These are phyloP conservation scores for Rana temporaria DNA, from an alignment of 2,113 vertebrate genomes.

Conservation along the genomic window DNA sequence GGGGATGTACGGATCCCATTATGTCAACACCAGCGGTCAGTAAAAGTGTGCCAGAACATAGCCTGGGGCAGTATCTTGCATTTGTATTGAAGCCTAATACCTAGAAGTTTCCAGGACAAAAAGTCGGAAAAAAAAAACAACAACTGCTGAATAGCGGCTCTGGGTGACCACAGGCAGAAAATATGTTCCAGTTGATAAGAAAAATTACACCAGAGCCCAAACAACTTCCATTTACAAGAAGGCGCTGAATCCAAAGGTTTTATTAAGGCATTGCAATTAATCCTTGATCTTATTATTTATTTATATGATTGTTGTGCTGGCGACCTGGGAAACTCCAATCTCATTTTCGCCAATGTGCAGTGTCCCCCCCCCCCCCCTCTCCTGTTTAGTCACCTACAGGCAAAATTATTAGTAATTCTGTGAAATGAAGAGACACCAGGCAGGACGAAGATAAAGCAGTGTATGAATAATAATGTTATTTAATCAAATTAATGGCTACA, in stretches of 20 bases:
- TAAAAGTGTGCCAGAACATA: too few relatives aligned
- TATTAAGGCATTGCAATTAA: constrained; percentile 64
- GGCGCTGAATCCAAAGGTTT: constrained; percentile 55
- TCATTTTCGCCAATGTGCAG: constrained; percentile 42
- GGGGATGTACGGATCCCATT: too few relatives aligned
- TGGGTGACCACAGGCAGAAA: constrained; percentile 65
- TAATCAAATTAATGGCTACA: constrained; percentile 54
- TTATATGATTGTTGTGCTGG: constrained; percentile 37
- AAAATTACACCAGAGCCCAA: constrained; percentile 61
- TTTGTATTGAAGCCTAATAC: not conserved
- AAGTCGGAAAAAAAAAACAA: constrained; percentile 53
- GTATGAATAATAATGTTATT: constrained; percentile 60
- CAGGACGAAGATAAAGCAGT: constrained; percentile 57
- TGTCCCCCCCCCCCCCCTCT: constrained; percentile 20
- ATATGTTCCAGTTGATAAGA: constrained; percentile 70
- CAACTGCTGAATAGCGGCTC: constrained; percentile 64
- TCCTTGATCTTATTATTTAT: constrained; percentile 39
- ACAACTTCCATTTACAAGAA: constrained; percentile 61
- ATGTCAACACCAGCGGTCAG: too few relatives aligned
- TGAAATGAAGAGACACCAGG: constrained; percentile 56
- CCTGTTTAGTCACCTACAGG: constrained; percentile 54
- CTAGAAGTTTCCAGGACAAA: constrained; percentile 41
- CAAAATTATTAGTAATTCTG: constrained; percentile 56
- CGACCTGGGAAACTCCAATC: constrained; percentile 57
- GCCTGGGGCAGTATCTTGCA: too few relatives aligned